Percentiles rank a stretch among this genome's conserved stretches.
These are phyloP conservation scores for Euglossa dilemma DNA, from an alignment of 1,140 invertebrate species.

Conservation along the genomic window DNA sequence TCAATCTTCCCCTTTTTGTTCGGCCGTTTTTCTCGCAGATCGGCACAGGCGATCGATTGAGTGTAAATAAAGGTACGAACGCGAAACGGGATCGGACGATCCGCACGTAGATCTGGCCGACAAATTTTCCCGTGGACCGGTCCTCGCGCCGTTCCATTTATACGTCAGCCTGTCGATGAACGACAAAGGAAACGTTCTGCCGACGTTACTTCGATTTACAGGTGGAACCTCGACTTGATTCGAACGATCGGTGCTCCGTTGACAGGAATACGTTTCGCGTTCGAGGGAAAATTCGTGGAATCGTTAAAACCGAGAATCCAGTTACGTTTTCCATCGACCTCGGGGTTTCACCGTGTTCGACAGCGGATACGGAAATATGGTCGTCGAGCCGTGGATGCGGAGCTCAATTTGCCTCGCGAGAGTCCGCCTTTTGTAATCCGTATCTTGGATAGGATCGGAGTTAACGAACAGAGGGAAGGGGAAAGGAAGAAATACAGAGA, in stretches of 20 bases:
- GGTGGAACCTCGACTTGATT: not conserved
- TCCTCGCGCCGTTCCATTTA: not conserved
- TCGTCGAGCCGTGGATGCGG: no score
- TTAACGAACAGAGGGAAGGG: no score
- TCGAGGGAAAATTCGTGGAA: slow-evolving; percentile 16
- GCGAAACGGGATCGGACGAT: not conserved
- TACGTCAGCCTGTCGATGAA: slow-evolving; percentile 10
- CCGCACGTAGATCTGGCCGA: not conserved
- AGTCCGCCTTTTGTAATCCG: no score
- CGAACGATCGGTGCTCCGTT: not conserved
- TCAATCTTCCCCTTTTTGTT: no score
- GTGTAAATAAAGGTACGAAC: no score
- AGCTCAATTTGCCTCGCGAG: no score
- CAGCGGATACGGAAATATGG: no score
- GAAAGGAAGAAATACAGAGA: no score
- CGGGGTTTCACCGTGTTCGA: no score
- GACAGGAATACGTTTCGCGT: not conserved
- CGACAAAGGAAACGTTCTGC: not conserved
- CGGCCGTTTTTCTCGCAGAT: no score
- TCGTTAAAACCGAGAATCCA: not conserved
- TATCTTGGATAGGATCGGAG: no score
- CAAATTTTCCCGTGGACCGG: not conserved
- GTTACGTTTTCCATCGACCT: not conserved
- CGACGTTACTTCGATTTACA: slow-evolving; percentile 12
- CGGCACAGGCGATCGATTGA: no score